Percentiles rank a stretch among this genome's conserved stretches.
Evolutionary conservation across 2,888 invertebrate species (phyloP).

Genomic region (Ornithoptera alexandrae): DNA sequence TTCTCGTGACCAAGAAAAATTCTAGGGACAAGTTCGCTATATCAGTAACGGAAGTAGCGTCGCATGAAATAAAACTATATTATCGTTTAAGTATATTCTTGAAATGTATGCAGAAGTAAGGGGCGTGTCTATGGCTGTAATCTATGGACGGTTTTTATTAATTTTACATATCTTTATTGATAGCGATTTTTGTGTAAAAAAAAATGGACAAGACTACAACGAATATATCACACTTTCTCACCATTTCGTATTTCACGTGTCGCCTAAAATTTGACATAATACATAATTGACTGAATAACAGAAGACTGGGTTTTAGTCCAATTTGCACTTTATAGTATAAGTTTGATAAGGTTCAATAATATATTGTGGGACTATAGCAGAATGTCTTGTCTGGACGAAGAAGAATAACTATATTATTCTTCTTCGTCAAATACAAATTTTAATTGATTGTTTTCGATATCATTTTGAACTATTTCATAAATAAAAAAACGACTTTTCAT

Average conservation of each 20-base stretch:
- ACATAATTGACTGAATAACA: conserved; percentile 20
- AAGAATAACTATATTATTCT: too few species aligned
- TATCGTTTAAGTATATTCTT: not conserved
- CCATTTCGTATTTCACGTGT: conserved; percentile 10
- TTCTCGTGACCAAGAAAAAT: conserved; percentile 23
- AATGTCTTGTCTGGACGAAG: too few species aligned
- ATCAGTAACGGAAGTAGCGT: not conserved
- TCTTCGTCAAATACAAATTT: not conserved
- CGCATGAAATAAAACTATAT: not conserved
- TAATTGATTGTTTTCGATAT: not conserved
- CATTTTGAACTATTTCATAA: too few species aligned
- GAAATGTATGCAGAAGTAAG: not conserved
- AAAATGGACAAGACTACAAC: conserved; percentile 13
- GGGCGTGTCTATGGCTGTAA: not conserved
- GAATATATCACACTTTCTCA: conserved; percentile 5
- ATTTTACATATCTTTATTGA: conserved; percentile 1
- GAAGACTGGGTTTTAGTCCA: conserved; percentile 29
- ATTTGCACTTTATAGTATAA: conserved; percentile 25
- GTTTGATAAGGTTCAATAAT: conserved; percentile 5
- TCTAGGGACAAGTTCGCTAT: conserved; percentile 13
- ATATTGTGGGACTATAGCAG: not conserved
- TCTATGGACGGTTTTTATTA: not conserved
- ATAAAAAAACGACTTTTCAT: too few species aligned
- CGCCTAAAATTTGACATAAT: conserved; percentile 20
- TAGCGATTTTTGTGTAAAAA: not conserved